phyloP scores from a whole-genome alignment of 30 jellyfish, hydroid and myxozoan genomes.

The Chironex yamaguchii region DNA sequence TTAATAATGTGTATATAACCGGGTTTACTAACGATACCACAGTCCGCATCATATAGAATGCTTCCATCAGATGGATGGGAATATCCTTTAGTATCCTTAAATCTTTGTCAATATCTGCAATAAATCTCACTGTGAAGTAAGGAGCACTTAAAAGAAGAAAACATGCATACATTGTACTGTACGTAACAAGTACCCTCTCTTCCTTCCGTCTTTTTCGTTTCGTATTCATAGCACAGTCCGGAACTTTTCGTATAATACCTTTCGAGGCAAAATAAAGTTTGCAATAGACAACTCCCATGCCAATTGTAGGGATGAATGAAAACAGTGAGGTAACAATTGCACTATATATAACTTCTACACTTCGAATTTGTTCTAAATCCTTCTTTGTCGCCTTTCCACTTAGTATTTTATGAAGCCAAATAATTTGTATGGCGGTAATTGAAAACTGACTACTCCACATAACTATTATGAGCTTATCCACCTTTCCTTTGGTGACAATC shows the following conservation, averaged over 20 bases:
- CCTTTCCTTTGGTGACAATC: conserved; percentile 78
- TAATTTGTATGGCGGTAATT: conserved; percentile 64
- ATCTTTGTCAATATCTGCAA: neutral
- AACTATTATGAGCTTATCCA: conserved; percentile 34
- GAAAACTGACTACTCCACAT: conserved; percentile 67
- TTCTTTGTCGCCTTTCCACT: neutral
- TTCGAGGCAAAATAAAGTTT: conserved; percentile 14
- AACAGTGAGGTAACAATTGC: neutral
- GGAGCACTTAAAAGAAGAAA: conserved; percentile 47
- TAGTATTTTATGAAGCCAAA: conserved; percentile 62
- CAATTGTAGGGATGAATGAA: conserved; percentile 33
- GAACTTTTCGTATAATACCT: conserved; percentile 18
- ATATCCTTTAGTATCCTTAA: neutral
- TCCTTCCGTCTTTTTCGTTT: conserved; percentile 5
- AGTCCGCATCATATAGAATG: neutral
- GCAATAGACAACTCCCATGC: conserved; percentile 3
- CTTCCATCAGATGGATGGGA: neutral
- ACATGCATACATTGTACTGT: conserved; percentile 33
- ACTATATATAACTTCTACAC: conserved; percentile 1
- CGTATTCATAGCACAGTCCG: neutral
- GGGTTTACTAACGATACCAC: neutral
- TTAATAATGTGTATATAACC: neutral
- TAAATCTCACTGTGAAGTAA: conserved; percentile 17
- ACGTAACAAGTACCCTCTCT: conserved; percentile 1
- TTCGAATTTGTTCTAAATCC: neutral